Evolutionary conservation across 2,113 vertebrate genomes (phyloP).

Genomic region (Toxotes jaculatrix): DNA sequence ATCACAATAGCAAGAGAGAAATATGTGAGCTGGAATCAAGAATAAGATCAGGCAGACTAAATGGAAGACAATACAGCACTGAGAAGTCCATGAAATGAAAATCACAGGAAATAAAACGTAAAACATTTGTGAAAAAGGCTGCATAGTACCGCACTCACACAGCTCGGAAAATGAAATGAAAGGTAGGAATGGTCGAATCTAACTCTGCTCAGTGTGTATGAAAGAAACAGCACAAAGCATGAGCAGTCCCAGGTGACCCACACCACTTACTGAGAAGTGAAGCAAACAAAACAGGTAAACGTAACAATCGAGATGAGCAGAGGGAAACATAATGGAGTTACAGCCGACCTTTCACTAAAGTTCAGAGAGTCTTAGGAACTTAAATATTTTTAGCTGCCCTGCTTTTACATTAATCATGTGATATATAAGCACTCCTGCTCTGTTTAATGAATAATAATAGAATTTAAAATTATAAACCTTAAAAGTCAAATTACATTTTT

Average conservation of each 20-base stretch:
- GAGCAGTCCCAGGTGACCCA: neutral
- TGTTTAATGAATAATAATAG: neutral
- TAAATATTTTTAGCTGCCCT: neutral
- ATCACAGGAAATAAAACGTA: slow-evolving; percentile 27
- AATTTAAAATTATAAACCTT: neutral
- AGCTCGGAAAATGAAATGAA: neutral
- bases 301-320: neutral
- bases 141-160: neutral
- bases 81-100: neutral
- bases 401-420: neutral
- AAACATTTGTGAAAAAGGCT: slow-evolving; percentile 17
- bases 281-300: too few species aligned
- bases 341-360: neutral
- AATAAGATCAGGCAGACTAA: slow-evolving; percentile 10
- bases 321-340: neutral
- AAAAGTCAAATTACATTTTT: neutral
- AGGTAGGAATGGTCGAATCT: neutral
- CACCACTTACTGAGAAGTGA: neutral
- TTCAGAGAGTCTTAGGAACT: neutral
- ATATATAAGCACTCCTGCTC: neutral
- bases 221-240: neutral
- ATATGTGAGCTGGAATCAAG: slow-evolving; percentile 58
- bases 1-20: slow-evolving; percentile 72
- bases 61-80: slow-evolving; percentile 8
- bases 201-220: neutral